Base-by-base conservation (phyloP, 53 echinoderm and acorn worm genomes). In the Patiria pectinifera region DNA sequence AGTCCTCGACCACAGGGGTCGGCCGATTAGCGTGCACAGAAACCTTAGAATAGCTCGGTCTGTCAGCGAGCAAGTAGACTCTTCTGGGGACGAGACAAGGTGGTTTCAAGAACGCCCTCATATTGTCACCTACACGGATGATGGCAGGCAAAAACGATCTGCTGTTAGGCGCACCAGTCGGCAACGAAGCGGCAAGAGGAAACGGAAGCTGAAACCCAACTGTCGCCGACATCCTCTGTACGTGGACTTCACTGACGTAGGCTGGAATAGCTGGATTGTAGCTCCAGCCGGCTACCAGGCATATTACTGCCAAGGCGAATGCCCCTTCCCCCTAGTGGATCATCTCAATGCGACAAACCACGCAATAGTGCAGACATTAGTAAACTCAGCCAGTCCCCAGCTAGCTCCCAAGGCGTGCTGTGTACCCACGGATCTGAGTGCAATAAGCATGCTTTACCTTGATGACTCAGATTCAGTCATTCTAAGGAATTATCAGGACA, bases 181-280 rank as follows among this genome's bases (percentile, higher is more conserved):
- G 24, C 66, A 92, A n/a, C 89, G 85, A 14, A 93, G 92, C 48
- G 47, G 49, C 61, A 97, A 96, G 91, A 95, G 94, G 62, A 94
- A 95, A n/a, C 84, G 93, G 78, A 91, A 89, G 53, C 69, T 95
- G 94, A 93, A 95, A 82, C 89, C 97, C 8, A 99, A 97, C 85
- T 99, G 99, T 91, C 92, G 92, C 49, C 87, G 94, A 48, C 97
- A 96, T 71, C 62, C 93, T n/a, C 93, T 99, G 35, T 99, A 99
- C 81, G 99, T 99, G 46, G 99, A 99, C 93, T 99, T 99, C 84
- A 93, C 94, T 26, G 95, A 95, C 63, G 99, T 99, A 4, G 96
- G 97, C 58, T 99, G 99, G 99, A 96, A 99, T 48, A 96, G 95
- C 84, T 99, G 99, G 99, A 99, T 99, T 46, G 96, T 99, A 13